Evolutionary conservation across 2,113 vertebrate species (phyloP), one percentile per base, ranked within the genome.

Genomic region (Platysternon megacephalum): DNA sequence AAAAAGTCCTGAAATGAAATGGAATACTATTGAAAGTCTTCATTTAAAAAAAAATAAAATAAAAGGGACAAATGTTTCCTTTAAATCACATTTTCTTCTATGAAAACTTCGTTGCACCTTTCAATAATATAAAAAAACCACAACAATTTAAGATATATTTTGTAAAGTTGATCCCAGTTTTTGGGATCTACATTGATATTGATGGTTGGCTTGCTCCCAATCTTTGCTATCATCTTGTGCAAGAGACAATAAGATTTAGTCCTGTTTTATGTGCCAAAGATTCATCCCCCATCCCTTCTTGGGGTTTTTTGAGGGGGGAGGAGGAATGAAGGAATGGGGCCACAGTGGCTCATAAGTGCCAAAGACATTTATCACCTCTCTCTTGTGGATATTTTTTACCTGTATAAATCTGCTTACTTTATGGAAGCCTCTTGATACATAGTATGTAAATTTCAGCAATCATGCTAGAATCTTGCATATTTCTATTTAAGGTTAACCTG

Each of bases 401-500:
- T 87, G 49, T 44, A 28, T 83, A 76, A 95, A 91, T 85, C 93
- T 79, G 82, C 14, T 85, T 79, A 56, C 84, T 58, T 29, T 48
- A 46, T 26, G 32, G 28, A 91, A 79, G 49, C 32, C 49, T 86
- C 79, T 24, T 84, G 88, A 97, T 87, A 76, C 84, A 82, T 51
- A 90, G n/a, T 76, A 76, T 4, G 86, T 44, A 94, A 95, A 96
- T 93, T 86, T 90, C 97, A 97, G 35, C 46, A 92, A 96, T 42
- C 84, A 81, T 49, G 28, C 52, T 56, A 79, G 35, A 93, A 85
- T 74, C 56, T 48, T 80, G 32, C 17, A 52, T n/a, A 12, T 11
- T 80, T 79, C 48, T 79, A 32, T 51, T 52, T n/a, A 52, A 52
- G 49, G 19, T 80, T 80, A 51, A 80, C 49, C 11, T 51, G 49